Conservation (phyloP, 37 sponge, comb jelly and placozoan genomes). For the Petrosia ficiformis region DNA sequence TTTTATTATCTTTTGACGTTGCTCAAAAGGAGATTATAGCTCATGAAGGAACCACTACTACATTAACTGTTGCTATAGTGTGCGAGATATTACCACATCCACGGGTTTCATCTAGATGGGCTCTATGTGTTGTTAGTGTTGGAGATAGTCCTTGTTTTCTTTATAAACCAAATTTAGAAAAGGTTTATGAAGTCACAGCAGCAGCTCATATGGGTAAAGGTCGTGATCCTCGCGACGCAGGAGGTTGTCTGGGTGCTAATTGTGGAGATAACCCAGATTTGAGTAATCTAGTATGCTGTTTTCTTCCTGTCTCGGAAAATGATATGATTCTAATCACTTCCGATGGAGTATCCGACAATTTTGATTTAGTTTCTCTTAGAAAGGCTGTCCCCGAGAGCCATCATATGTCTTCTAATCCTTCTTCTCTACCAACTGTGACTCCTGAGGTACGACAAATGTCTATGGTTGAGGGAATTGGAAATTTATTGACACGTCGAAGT, state of each 20-base stretch:
- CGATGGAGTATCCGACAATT: slow-evolving; percentile 76
- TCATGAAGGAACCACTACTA: slow-evolving; percentile 72
- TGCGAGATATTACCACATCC: slow-evolving; percentile 42
- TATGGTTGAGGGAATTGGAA: slow-evolving; percentile 8
- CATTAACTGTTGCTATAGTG: slow-evolving; percentile 64
- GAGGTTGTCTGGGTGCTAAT: slow-evolving; percentile 73
- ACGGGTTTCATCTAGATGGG: slow-evolving; percentile 39
- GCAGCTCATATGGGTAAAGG: slow-evolving; percentile 40
- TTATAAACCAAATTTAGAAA: slow-evolving; percentile 37
- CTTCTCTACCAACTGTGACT: slow-evolving; percentile 30
- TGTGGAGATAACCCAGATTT: slow-evolving; percentile 75
- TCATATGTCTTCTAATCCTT: background rate
- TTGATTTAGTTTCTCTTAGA: slow-evolving; percentile 68
- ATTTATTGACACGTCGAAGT: slow-evolving; percentile 1
- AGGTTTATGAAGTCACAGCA: slow-evolving; percentile 69
- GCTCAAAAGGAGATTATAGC: slow-evolving; percentile 70
- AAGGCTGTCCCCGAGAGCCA: slow-evolving; percentile 13
- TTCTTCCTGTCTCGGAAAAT: slow-evolving; percentile 35
- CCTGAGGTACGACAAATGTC: slow-evolving; percentile 36
- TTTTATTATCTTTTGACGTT: slow-evolving; percentile 62
- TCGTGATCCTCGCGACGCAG: slow-evolving; percentile 60
- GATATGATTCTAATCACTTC: slow-evolving; percentile 70
- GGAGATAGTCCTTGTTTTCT: slow-evolving; percentile 73
- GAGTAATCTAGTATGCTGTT: slow-evolving; percentile 62
- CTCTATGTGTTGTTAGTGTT: slow-evolving; percentile 67